Conservation (phyloP, 2,797 vertebrate species). For the Luscinia luscinia region DNA sequence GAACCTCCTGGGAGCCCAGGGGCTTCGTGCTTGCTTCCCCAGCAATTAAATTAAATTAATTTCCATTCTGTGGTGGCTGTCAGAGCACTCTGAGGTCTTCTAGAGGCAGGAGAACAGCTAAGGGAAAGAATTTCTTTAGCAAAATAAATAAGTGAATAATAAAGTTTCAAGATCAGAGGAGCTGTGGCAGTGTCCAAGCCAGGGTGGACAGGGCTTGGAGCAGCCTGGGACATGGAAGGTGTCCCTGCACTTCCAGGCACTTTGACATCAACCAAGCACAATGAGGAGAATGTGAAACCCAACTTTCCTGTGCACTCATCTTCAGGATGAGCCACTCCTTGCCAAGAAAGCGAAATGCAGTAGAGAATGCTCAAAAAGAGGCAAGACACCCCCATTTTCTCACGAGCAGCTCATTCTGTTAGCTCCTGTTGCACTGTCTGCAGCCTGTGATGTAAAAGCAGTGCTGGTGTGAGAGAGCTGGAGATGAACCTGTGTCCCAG, state of each 20-base stretch:
- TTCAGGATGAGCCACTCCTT: background rate
- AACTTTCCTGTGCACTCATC: background rate
- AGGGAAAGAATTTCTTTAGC: background rate
- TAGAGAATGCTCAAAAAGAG: background rate
- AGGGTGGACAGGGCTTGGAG: accelerated
- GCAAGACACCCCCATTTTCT: background rate
- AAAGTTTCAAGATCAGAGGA: background rate
- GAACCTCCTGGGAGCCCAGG: background rate
- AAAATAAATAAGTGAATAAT: too few relatives aligned
- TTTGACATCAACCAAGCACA: background rate
- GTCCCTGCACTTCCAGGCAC: background rate
- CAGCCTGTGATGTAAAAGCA: background rate
- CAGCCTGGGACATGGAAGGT: accelerated
- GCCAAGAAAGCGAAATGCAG: background rate
- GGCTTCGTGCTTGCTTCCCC: background rate
- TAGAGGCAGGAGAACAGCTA: background rate
- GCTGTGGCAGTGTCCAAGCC: background rate
- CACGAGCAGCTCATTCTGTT: background rate
- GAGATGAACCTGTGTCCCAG: background rate
- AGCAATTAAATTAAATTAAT: background rate
- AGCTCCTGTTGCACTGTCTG: background rate
- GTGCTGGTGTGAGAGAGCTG: background rate
- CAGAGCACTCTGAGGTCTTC: background rate
- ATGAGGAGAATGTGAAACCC: background rate
- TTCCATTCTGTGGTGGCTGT: background rate